Conservation (phyloP, 2,113 vertebrate species). For the Mormoops blainvillei region DNA sequence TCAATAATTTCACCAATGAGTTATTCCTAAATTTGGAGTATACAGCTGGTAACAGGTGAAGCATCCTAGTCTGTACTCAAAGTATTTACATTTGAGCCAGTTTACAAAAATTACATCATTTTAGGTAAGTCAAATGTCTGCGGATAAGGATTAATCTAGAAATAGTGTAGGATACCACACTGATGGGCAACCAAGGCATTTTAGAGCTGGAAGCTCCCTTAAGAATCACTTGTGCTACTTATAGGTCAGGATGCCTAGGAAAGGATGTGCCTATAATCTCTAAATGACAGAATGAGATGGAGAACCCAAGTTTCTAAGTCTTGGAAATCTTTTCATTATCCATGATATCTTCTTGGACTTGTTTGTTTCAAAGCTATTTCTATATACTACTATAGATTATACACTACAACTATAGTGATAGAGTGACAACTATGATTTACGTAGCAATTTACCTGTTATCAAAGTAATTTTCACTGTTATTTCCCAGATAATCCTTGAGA, state of each 20-base stretch:
- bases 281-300: neutral
- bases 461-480: constrained; percentile 1
- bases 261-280: neutral
- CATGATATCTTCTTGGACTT: neutral
- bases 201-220: neutral
- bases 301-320: neutral
- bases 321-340: neutral
- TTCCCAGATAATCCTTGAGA: neutral
- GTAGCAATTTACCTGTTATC: neutral
- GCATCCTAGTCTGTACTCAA: neutral
- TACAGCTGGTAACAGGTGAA: neutral
- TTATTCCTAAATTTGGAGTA: neutral
- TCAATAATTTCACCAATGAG: neutral
- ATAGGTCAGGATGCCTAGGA: neutral
- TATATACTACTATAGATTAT: neutral
- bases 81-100: neutral
- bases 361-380: neutral
- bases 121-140: neutral
- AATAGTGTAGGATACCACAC: neutral
- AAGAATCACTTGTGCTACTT: neutral
- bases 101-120: neutral
- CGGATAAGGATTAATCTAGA: neutral
- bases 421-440: neutral
- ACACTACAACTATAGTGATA: neutral
- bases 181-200: neutral